Conservation (phyloP, 2,888 invertebrate genomes). For the Euplagia quadripunctaria region DNA sequence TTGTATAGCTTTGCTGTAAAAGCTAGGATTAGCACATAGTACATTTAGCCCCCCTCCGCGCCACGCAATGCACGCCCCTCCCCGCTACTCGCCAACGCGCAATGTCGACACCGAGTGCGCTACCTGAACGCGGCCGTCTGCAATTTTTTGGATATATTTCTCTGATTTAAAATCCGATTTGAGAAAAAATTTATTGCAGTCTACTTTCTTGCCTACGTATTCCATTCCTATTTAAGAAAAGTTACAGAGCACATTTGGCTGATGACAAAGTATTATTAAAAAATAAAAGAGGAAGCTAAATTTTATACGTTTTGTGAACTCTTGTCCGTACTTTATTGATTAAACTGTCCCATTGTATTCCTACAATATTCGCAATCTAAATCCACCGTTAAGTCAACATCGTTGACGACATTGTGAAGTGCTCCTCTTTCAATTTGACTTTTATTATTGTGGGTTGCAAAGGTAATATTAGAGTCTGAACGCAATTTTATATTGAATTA, state of each 20-base stretch:
- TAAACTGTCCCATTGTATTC: constrained; percentile 2
- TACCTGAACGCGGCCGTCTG: too few relatives aligned
- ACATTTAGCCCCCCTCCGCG: too few relatives aligned
- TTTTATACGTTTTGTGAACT: neutral
- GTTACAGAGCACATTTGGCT: neutral
- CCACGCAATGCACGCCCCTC: too few relatives aligned
- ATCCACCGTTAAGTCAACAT: neutral
- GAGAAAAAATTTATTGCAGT: too few relatives aligned
- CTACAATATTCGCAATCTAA: constrained; percentile 1
- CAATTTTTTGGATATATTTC: too few relatives aligned
- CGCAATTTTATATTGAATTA: neutral
- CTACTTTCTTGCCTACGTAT: too few relatives aligned
- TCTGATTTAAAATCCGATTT: too few relatives aligned
- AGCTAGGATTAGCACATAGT: too few relatives aligned
- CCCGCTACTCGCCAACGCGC: too few relatives aligned
- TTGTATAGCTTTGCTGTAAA: too few relatives aligned
- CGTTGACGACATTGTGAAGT: neutral
- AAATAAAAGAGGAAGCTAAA: neutral
- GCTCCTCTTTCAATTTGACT: neutral
- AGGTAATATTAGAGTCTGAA: neutral
- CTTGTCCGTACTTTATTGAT: neutral
- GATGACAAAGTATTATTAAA: neutral
- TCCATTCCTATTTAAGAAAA: too few relatives aligned
- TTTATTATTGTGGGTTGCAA: neutral
- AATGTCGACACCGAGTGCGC: too few relatives aligned